Base-by-base conservation (phyloP, 2,113 vertebrate genomes). In the Eudyptes chrysolophus region DNA sequence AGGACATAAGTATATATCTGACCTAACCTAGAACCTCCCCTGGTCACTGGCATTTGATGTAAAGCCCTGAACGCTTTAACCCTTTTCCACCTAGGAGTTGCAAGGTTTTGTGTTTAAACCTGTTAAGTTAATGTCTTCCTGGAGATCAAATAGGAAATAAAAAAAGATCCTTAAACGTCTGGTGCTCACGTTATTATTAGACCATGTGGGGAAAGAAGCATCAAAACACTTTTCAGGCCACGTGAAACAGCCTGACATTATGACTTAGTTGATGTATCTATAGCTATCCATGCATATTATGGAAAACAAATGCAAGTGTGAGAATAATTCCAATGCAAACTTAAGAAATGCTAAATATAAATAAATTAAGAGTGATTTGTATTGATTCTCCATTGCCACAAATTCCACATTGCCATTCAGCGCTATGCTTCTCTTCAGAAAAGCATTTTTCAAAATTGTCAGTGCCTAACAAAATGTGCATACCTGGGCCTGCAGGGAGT, bases 361-460 rank as follows among this genome's bases (percentile, higher is more conserved):
- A 44, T 71, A 89, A 65, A 78, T 34, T 4, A 72, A 46, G 34
- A 55, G 10, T 49, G 34, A 87, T 90, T 92, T 84, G 24, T 90
- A 83, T 94, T 92, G 82, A 80, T 94, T 81, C n/a, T 81, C 21
- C 54, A 49, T 82, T 89, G 71, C 30, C 36, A 76, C 21, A 77
- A 65, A 66, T 90, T 69, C 74, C 93, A n/a, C 40, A 61, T 83
- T 95, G 66, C 60, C 55, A 84, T 93, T 79, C 85, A 87, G 54
- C 6, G 5, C 27, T 77, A 3, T 57, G 36, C 34, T 69, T 91
- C 88, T 44, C 84, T 91, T 84, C 44, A 89, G 71, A 94, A 95
- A 48, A 15, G 11, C 68, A 75, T 92, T 96, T 97, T 92, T 95
- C 71, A 92, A 30, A 92, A 9, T 38, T 83, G 72, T 89, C 68